Conservation (phyloP, 2,888 invertebrate genomes). For the Amphipoea lucens region DNA sequence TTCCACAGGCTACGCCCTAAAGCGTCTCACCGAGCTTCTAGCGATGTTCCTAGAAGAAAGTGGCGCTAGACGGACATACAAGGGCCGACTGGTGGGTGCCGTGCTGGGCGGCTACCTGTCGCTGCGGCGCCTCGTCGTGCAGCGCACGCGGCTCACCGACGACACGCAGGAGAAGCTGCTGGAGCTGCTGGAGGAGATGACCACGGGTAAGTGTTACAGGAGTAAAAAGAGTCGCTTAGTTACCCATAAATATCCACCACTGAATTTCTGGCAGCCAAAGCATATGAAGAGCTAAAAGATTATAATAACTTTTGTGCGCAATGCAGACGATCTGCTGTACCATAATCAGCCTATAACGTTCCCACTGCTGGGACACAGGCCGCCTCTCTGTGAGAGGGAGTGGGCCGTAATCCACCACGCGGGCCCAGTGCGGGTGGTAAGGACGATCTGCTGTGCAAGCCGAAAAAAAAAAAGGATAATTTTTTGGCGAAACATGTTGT, state of each 20-base stretch:
- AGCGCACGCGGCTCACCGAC: constrained; percentile 98
- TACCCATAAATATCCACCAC: background rate
- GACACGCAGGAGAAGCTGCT: constrained; percentile 98
- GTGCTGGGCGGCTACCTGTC: constrained; percentile 98
- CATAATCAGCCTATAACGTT: too few relatives aligned
- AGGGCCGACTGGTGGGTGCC: constrained; percentile 96
- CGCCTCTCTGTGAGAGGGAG: too few relatives aligned
- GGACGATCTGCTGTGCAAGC: background rate
- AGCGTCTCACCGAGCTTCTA: constrained; percentile 96
- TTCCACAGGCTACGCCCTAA: constrained; percentile 94
- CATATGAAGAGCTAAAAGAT: background rate
- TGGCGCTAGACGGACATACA: constrained; percentile 96
- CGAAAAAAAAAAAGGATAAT: background rate
- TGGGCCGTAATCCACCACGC: too few relatives aligned
- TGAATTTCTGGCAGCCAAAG: background rate
- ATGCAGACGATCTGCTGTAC: too few relatives aligned
- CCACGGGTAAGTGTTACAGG: constrained; percentile 91
- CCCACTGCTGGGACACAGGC: too few relatives aligned
- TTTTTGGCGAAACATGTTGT: too few relatives aligned
- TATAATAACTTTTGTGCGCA: too few relatives aligned
- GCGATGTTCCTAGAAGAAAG: constrained; percentile 96
- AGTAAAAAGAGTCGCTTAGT: background rate
- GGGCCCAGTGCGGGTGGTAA: too few relatives aligned
- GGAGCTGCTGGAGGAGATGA: constrained; percentile 98
- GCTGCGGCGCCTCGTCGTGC: constrained; percentile 96